Conservation (phyloP, 2,888 invertebrate species). For the Galeruca laticollis region DNA sequence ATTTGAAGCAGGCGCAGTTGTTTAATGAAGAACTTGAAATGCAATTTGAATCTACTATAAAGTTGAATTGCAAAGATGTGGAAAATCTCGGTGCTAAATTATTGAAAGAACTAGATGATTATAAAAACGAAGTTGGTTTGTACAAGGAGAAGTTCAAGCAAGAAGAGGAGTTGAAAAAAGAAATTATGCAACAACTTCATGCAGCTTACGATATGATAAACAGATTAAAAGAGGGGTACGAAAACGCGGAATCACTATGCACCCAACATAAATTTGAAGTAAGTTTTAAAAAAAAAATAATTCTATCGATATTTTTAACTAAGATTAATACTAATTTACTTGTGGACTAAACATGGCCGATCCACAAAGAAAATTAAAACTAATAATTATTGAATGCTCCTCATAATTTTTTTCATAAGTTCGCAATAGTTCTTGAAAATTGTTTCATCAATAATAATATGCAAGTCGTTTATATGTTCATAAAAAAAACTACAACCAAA, state of each 20-base stretch:
- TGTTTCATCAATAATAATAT: too few species aligned
- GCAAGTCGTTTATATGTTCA: too few species aligned
- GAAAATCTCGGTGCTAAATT: slow-evolving; percentile 54
- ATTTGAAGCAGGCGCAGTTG: slow-evolving; percentile 54
- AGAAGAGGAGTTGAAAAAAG: slow-evolving; percentile 49
- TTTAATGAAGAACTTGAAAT: slow-evolving; percentile 60
- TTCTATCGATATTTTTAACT: too few species aligned
- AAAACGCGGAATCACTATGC: slow-evolving; percentile 43
- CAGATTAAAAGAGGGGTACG: slow-evolving; percentile 46
- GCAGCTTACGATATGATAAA: slow-evolving; percentile 51
- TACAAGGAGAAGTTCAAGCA: slow-evolving; percentile 41
- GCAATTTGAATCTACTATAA: slow-evolving; percentile 58
- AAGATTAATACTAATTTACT: too few species aligned
- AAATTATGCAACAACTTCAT: slow-evolving; percentile 51
- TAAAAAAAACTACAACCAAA: too few species aligned
- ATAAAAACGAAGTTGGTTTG: slow-evolving; percentile 45
- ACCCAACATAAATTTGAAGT: slow-evolving; percentile 47
- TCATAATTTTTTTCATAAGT: too few species aligned
- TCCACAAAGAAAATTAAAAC: too few species aligned
- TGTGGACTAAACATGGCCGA: too few species aligned
- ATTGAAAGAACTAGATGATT: slow-evolving; percentile 54
- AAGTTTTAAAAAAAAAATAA: too few species aligned
- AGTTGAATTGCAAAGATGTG: slow-evolving; percentile 57
- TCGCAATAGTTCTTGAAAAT: too few species aligned
- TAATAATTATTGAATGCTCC: too few species aligned